Conservation (phyloP, 2,888 invertebrate genomes). For the Leptarthrus brevirostris region DNA sequence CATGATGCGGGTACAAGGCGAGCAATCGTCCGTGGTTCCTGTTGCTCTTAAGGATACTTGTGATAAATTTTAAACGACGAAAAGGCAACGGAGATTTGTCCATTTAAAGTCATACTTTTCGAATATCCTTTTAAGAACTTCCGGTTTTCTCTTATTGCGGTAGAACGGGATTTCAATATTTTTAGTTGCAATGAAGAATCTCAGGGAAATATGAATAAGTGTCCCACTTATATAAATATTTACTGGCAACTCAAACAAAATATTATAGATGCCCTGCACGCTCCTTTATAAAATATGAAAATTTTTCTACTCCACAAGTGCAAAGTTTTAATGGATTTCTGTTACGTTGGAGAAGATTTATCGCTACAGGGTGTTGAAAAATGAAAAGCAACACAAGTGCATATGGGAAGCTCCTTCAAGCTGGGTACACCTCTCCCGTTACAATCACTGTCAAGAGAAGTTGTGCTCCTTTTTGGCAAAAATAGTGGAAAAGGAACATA, state of each 20-base stretch:
- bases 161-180: too few relatives aligned
- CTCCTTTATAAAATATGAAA: constrained; percentile 38
- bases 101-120: constrained; percentile 6
- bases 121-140: background rate
- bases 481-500: too few relatives aligned
- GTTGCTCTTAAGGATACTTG: constrained; percentile 44
- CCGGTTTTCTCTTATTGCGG: too few relatives aligned
- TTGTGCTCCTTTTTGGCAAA: background rate
- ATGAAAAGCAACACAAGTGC: constrained; percentile 41
- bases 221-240: constrained; percentile 23
- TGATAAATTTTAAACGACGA: constrained; percentile 50
- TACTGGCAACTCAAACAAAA: constrained; percentile 45
- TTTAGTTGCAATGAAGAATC: background rate
- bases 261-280: constrained; percentile 23
- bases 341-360: constrained; percentile 51
- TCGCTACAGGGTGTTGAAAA: constrained; percentile 45
- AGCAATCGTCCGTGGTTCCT: constrained; percentile 52
- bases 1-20: constrained; percentile 38
- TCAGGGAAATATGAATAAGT: background rate
- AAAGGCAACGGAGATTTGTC: constrained; percentile 34
- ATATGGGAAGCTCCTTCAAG: constrained; percentile 24
- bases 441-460: constrained; percentile 35
- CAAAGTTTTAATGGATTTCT: constrained; percentile 52
- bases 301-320: constrained; percentile 34
- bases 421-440: constrained; percentile 12